Evolutionary conservation across 2,888 invertebrate species (phyloP), one percentile per base, ranked within the genome.

Genomic region (Mechanitis mazaeus): DNA sequence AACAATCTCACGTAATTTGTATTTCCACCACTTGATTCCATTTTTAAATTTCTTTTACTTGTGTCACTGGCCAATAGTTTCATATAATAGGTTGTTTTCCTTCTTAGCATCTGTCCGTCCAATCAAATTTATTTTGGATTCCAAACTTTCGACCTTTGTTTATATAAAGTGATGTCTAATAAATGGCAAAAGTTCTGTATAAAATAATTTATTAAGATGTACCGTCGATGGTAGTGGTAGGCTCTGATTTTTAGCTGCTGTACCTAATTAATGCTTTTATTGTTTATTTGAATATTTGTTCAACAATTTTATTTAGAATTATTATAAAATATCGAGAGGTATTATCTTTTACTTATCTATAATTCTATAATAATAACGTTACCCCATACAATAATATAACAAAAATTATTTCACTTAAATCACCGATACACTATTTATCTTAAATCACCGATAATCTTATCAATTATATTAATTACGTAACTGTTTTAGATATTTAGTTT

Each of bases 71-170:
- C 68, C 70, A 72, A 64, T 67, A 62, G 55, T 65, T 60, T 61
- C 59, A 55, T 55, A 58, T 54, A 58, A 47, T 53, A 42, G 64
- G 68, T 71, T 69, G 73, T 73, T 72, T 74, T 74, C 70, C 61
- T 75, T 72, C 75, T 76, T 80, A 80, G 75, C 75, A 78, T 81
- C 80, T 85, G 84, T 90, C 89, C 89, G 89, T 90, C 89, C 89
- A 88, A 79, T 64, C 58, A 61, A 62, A 72, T 74, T 79, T 77
- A 66, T 58, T 73, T 76, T 74, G 59, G 63, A 71, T 79, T 72
- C 71, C 67, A 68, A 70, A 68, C 66, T 50, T 60, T 60, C 69
- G 58, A 45, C 63, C 64, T 69, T 65, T 64, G 68, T 72, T 66
- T 65, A 69, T 83, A 78, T 84, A 81, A 81, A 83, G 70, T 75